These are phyloP conservation scores for Urocynchramus pylzowi DNA, from an alignment of 2,113 vertebrate genomes.

Conservation along the genomic window DNA sequence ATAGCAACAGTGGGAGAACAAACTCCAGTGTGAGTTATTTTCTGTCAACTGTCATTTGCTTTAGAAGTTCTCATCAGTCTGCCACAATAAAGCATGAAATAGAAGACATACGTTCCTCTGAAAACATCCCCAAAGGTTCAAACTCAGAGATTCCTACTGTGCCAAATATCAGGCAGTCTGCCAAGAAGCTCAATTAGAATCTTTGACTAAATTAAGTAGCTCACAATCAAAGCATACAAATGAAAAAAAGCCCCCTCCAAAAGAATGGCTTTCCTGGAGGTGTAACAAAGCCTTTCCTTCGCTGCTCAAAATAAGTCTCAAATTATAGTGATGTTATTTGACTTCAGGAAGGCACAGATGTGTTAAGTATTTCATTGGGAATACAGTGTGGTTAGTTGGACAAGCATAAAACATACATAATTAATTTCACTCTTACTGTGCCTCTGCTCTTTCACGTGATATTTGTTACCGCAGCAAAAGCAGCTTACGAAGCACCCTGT, in stretches of 20 bases:
- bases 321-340: slow-evolving; percentile 17
- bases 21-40: slow-evolving; percentile 30
- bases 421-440: slow-evolving; percentile 44
- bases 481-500: not conserved
- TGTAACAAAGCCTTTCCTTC: slow-evolving; percentile 8
- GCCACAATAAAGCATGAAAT: slow-evolving; percentile 43
- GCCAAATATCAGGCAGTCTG: slow-evolving; percentile 42
- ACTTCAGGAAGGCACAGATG: slow-evolving; percentile 16
- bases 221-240: not conserved
- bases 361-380: slow-evolving; percentile 49
- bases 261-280: slow-evolving; percentile 6
- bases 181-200: slow-evolving; percentile 43
- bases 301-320: not conserved
- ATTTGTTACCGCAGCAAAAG: not conserved
- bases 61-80: slow-evolving; percentile 50
- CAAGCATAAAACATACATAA: slow-evolving; percentile 61
- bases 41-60: slow-evolving; percentile 36
- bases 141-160: slow-evolving; percentile 4
- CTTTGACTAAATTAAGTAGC: slow-evolving; percentile 39
- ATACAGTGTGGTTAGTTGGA: slow-evolving; percentile 43
- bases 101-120: slow-evolving; percentile 42
- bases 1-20: slow-evolving; percentile 33
- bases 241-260: not conserved
- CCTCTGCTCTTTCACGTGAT: slow-evolving; percentile 29
- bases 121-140: slow-evolving; percentile 39